Conservation (phyloP, 1,140 invertebrate genomes). For the Diuraphis noxia region DNA sequence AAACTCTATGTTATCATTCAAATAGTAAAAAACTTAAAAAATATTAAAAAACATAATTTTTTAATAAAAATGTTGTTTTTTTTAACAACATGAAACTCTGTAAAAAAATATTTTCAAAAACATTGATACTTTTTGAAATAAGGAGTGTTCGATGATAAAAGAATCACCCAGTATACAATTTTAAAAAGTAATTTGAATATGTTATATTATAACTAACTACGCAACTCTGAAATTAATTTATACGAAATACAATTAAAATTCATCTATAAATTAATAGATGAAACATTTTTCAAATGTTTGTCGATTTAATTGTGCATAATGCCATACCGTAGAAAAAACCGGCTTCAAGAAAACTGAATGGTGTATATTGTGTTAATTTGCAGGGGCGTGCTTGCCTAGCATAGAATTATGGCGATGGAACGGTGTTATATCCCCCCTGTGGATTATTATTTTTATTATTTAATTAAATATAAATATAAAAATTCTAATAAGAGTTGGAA, state of each 20-base stretch:
- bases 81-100: too few relatives aligned
- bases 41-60: too few relatives aligned
- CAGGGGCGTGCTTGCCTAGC: not conserved
- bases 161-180: not conserved
- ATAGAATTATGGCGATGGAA: not conserved
- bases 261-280: not conserved
- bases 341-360: not conserved
- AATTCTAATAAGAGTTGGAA: not conserved
- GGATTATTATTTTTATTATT: not conserved
- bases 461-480: conserved; percentile 10
- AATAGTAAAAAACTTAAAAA: too few relatives aligned
- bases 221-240: not conserved
- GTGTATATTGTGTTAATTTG: not conserved
- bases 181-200: not conserved
- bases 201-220: not conserved
- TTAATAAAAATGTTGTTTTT: too few relatives aligned
- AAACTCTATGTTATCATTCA: too few relatives aligned
- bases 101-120: too few relatives aligned
- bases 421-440: not conserved
- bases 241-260: not conserved
- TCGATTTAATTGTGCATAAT: conserved; percentile 1
- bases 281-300: not conserved
- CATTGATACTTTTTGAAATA: too few relatives aligned
- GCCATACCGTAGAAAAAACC: not conserved
- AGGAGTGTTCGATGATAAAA: too few relatives aligned